Percentiles rank a stretch among this genome's conserved stretches.
Evolutionary conservation across 2,113 vertebrate genomes (phyloP).

Genomic region (Psilopsiagon aymara): DNA sequence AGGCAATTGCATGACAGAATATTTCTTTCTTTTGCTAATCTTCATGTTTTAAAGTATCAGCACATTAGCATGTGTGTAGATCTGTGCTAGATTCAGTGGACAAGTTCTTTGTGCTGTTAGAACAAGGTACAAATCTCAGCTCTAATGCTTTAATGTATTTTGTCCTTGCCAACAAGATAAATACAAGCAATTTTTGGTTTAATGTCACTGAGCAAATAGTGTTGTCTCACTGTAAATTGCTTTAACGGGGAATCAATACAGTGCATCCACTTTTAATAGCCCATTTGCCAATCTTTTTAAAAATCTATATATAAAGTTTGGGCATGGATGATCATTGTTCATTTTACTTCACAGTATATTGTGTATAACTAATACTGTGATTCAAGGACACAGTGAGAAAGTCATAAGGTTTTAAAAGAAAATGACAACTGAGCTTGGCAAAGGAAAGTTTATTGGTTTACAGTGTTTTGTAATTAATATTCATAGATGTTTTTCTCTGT

Average conservation of each 20-base stretch:
- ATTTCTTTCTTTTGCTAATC: neutral
- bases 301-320: slow-evolving; percentile 29
- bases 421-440: neutral
- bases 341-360: slow-evolving; percentile 11
- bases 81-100: neutral
- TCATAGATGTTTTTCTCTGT: neutral
- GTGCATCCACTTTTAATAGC: slow-evolving; percentile 7
- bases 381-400: slow-evolving; percentile 4
- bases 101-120: neutral
- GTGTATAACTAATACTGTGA: neutral
- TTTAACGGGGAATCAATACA: slow-evolving; percentile 22
- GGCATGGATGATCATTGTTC: slow-evolving; percentile 13
- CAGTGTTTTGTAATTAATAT: slow-evolving; percentile 48
- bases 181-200: slow-evolving; percentile 32
- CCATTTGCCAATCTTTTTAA: neutral
- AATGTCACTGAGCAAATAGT: neutral
- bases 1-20: neutral
- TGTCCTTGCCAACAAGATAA: neutral
- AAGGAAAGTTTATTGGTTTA: neutral
- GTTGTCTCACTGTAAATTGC: neutral
- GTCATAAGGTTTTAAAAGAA: neutral
- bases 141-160: neutral
- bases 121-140: neutral
- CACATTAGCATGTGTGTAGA: fast-evolving
- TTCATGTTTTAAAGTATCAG: neutral